phyloP scores from a whole-genome alignment of 2,797 vertebrate genomes.

The Tangara arthus region DNA sequence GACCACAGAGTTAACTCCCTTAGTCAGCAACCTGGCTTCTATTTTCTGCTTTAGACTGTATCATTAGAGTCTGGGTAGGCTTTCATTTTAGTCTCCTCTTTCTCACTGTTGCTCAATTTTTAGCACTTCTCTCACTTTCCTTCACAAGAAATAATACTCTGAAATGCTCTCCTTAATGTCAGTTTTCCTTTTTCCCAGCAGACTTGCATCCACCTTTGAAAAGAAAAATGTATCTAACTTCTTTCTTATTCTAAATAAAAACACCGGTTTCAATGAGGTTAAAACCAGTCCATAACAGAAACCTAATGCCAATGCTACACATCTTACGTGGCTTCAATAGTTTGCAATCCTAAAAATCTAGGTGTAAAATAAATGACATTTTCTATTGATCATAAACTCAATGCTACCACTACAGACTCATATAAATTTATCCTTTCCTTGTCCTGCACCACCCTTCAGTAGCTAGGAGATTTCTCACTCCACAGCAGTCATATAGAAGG shows the following conservation, averaged over 20 bases:
- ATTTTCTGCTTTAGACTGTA: neutral
- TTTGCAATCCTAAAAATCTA: neutral
- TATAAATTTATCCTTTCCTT: neutral
- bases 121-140: neutral
- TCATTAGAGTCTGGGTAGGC: neutral
- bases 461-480: neutral
- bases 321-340: neutral
- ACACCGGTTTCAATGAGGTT: neutral
- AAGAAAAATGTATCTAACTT: neutral
- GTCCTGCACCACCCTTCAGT: neutral
- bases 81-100: neutral
- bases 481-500: neutral
- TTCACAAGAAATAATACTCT: neutral
- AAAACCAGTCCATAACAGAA: neutral
- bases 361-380: neutral
- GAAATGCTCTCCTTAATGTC: neutral
- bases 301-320: neutral
- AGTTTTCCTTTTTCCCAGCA: neutral
- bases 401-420: neutral
- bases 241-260: neutral
- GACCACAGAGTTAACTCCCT: neutral
- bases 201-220: neutral
- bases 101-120: neutral
- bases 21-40: neutral
- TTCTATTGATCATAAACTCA: neutral